Percentiles rank a stretch among this genome's conserved stretches.
These are phyloP conservation scores for Euclidia mi DNA, from an alignment of 2,888 invertebrate species.

Conservation along the genomic window DNA sequence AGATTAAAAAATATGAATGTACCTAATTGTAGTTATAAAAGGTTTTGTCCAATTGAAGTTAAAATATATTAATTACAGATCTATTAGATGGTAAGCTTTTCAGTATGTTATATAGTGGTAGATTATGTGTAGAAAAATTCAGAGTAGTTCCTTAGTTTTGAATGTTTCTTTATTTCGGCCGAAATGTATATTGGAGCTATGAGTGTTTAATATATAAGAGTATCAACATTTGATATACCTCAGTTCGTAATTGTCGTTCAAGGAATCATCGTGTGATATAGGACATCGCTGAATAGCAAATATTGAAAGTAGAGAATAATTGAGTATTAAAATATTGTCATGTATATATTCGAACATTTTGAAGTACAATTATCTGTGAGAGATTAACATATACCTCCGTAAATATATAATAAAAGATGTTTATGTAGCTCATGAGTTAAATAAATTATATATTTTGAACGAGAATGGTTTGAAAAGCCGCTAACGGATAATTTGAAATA, in stretches of 20 bases:
- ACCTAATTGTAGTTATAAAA: constrained; percentile 28
- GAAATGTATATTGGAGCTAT: constrained; percentile 27
- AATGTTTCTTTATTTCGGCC: constrained; percentile 34
- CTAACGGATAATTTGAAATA: constrained; percentile 20
- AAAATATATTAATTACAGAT: constrained; percentile 38
- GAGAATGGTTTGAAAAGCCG: constrained; percentile 20
- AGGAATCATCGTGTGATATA: constrained; percentile 20
- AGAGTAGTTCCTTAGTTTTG: constrained; percentile 20
- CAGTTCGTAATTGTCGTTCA: constrained; percentile 9
- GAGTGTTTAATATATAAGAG: constrained; percentile 37
- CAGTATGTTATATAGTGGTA: constrained; percentile 18
- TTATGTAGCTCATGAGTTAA: constrained; percentile 50
- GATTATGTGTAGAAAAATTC: constrained; percentile 27
- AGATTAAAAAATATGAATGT: constrained; percentile 30
- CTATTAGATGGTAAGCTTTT: constrained; percentile 34
- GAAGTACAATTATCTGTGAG: constrained; percentile 63
- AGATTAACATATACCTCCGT: constrained; percentile 63
- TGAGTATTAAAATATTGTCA: constrained; percentile 26
- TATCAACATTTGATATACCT: constrained; percentile 3
- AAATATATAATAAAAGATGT: constrained; percentile 44
- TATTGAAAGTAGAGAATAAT: constrained; percentile 24
- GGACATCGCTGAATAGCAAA: constrained; percentile 18
- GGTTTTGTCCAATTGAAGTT: constrained; percentile 45
- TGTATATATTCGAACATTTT: constrained; percentile 45
- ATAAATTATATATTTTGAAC: constrained; percentile 34